phyloP scores from a whole-genome alignment of 2,797 vertebrate species.

The Crocodylus rhombifer region DNA sequence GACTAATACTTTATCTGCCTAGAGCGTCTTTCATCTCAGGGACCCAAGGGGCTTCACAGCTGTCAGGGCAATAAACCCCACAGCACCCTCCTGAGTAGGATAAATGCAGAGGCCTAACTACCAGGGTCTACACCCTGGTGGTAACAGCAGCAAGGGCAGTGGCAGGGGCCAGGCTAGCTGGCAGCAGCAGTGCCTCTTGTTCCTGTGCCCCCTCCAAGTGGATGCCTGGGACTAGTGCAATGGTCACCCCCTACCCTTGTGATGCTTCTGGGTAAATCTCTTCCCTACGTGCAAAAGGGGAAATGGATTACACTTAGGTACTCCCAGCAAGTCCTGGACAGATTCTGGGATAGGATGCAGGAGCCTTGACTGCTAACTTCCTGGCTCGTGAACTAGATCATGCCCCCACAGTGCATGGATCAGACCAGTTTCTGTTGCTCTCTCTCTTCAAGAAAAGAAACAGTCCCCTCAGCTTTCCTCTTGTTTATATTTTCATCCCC shows the following conservation, averaged over 20 bases:
- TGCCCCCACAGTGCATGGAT: neutral
- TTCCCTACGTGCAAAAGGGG: neutral
- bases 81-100: neutral
- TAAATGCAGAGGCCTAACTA: too few species aligned
- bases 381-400: neutral
- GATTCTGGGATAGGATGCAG: neutral
- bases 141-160: too few species aligned
- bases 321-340: neutral
- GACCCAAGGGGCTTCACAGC: neutral
- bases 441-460: neutral
- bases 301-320: neutral
- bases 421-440: neutral
- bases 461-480: neutral
- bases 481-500: neutral
- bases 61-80: neutral
- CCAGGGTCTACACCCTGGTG: too few species aligned
- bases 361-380: neutral
- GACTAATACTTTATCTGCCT: neutral
- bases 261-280: neutral
- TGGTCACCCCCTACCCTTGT: too few species aligned
- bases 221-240: too few species aligned
- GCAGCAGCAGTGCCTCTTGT: too few species aligned
- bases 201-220: too few species aligned
- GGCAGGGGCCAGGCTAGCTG: too few species aligned
- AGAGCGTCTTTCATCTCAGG: neutral